Evolutionary conservation across 1,140 invertebrate genomes (phyloP), one percentile per base, ranked within the genome.

Genomic region (Panagrolaimus sp.): DNA sequence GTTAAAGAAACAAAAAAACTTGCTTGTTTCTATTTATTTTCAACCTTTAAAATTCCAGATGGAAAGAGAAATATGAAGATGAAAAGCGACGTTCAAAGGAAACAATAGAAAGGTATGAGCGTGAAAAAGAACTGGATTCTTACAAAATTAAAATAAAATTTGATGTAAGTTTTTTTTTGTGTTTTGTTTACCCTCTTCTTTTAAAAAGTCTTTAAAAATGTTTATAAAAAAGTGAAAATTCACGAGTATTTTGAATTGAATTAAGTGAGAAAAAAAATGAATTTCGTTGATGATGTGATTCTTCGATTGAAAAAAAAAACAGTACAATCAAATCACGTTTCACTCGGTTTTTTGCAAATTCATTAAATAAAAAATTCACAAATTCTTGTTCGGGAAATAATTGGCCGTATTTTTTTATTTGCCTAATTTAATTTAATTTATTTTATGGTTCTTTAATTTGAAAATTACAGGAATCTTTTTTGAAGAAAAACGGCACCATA

Each of bases 111-210:
- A 43, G 73, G 14, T 47, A 65, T 28, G 74, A 72, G 63, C 63
- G 74, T 43, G 73, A 76, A 64, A 72, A 75, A 24, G 43, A 75
- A 63, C 43, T 76, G 52, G 67, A 76, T 62, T 47, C 65, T 15
- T 65, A 75, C 44, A 69, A 63, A 21, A 64, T 43, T n/a, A 32
- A 63, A 28, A 47, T 71, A 28, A 75, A 76, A 58, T 75, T 75
- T 38, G 32, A 38, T 38, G 32, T 38, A 38, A 38, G 32, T 38
- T 38, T 38, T 38, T 38, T 38, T 38, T 38, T 4, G 2, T 38
- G 1, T 68, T 55, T 12, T 65, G 66, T 65, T 24, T n/a, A 15
- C 46, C 21, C 21, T 21, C n/a, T 14, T 21, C 10, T n/a, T 63
- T 4, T 64, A 68, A 65, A 71, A 52, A 52, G 65, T 62, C 14